These are phyloP conservation scores for Acronicta leporina DNA, from an alignment of 2,888 invertebrate species.

Conservation along the genomic window DNA sequence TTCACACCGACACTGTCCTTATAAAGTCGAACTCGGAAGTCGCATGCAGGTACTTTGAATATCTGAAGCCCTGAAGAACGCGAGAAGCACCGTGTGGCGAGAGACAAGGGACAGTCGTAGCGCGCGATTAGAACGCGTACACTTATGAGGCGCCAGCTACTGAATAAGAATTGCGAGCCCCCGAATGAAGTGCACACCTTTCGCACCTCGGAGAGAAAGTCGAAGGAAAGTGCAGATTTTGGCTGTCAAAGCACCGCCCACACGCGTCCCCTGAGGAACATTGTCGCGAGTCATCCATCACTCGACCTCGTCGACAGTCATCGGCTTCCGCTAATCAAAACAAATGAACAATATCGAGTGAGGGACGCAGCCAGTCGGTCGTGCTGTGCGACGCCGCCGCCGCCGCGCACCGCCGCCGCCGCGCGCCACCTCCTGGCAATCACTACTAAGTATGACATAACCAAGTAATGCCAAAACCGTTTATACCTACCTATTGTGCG, in stretches of 20 bases:
- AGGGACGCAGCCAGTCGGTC: conserved; percentile 40
- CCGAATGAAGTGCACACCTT: conserved; percentile 84
- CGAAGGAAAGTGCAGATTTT: conserved; percentile 88
- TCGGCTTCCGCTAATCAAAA: conserved; percentile 72
- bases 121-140: conserved; percentile 84
- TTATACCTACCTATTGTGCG: not conserved
- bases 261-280: conserved; percentile 84
- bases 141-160: conserved; percentile 86
- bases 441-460: conserved; percentile 10
- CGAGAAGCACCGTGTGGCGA: conserved; percentile 72
- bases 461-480: not conserved
- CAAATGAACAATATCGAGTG: conserved; percentile 72
- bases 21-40: conserved; percentile 74
- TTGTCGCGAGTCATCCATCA: conserved; percentile 86
- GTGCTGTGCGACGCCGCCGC: conserved; percentile 8
- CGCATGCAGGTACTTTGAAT: conserved; percentile 87
- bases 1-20: conserved; percentile 69
- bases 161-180: conserved; percentile 86
- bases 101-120: conserved; percentile 62
- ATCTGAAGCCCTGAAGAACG: conserved; percentile 74
- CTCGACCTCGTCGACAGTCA: conserved; percentile 66
- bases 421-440: conserved; percentile 8
- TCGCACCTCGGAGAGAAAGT: conserved; percentile 89
- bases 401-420: conserved; percentile 7
- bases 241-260: conserved; percentile 86